Conservation (phyloP, 2,113 vertebrate species). For the Syngnathoides biaculeatus region DNA sequence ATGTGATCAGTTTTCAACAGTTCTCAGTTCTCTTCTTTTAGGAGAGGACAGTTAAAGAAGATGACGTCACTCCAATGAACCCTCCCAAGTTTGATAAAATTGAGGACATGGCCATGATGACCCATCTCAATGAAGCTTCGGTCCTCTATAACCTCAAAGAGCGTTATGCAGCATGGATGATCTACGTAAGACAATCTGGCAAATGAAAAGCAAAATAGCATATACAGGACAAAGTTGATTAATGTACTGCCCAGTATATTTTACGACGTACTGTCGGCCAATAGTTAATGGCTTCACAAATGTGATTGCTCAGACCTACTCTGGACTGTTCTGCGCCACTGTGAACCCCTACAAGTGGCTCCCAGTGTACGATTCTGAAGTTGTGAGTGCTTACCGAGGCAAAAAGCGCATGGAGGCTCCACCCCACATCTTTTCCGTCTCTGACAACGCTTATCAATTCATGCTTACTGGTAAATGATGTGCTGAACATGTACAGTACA, state of each 20-base stretch:
- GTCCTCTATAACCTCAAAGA: slow-evolving; percentile 93
- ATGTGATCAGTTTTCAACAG: slow-evolving; percentile 11
- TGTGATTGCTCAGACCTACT: slow-evolving; percentile 53
- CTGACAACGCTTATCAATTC: slow-evolving; percentile 62
- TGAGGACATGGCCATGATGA: slow-evolving; percentile 91
- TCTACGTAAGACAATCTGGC: slow-evolving; percentile 76
- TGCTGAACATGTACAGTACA: neutral
- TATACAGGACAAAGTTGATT: no score
- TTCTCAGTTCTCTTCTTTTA: slow-evolving; percentile 23
- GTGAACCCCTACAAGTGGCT: slow-evolving; percentile 67
- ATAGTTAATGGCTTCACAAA: neutral
- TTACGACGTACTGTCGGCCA: neutral
- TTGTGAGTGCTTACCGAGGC: slow-evolving; percentile 60
- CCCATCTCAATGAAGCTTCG: slow-evolving; percentile 82
- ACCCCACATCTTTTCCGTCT: slow-evolving; percentile 66
- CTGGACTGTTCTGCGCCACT: slow-evolving; percentile 61
- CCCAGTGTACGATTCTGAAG: slow-evolving; percentile 57
- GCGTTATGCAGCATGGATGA: slow-evolving; percentile 93
- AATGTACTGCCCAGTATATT: neutral
- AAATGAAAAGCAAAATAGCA: neutral
- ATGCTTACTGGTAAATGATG: slow-evolving; percentile 52
- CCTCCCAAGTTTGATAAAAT: slow-evolving; percentile 74
- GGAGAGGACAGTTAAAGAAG: slow-evolving; percentile 61
- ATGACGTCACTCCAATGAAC: slow-evolving; percentile 57
- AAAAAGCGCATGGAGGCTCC: slow-evolving; percentile 68